Evolutionary conservation across 2,888 invertebrate species (phyloP).

Genomic region (Ommatoiulus sabulosus): DNA sequence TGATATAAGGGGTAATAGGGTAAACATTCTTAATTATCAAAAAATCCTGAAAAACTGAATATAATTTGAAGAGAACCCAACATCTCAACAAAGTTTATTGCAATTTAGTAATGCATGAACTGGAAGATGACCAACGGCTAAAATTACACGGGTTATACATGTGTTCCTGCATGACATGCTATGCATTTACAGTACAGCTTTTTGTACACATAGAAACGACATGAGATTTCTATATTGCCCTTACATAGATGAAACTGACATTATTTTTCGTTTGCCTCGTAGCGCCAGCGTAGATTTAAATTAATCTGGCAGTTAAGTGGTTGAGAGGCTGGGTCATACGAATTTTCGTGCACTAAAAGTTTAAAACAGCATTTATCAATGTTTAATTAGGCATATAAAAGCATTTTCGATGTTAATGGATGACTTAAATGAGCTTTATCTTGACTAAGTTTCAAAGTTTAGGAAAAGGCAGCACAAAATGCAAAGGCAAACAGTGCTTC

Average conservation of each 20-base stretch:
- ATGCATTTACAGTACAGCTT: not conserved
- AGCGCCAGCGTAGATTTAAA: not conserved
- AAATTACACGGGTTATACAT: too few relatives aligned
- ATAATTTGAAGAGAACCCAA: too few relatives aligned
- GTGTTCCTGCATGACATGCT: too few relatives aligned
- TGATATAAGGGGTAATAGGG: too few relatives aligned
- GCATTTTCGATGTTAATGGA: constrained; percentile 50
- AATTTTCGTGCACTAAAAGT: constrained; percentile 13
- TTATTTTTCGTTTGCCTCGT: not conserved
- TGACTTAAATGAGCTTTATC: constrained; percentile 49
- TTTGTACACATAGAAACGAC: not conserved
- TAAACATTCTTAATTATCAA: too few relatives aligned
- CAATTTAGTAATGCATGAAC: too few relatives aligned
- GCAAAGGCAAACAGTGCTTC: constrained; percentile 20
- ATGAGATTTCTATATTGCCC: not conserved
- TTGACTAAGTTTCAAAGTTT: constrained; percentile 50
- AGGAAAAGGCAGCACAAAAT: constrained; percentile 6
- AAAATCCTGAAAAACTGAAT: too few relatives aligned
- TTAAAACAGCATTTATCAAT: constrained; percentile 51
- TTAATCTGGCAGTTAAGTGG: constrained; percentile 38
- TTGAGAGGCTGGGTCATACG: constrained; percentile 21
- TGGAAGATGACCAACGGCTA: too few relatives aligned
- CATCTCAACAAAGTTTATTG: too few relatives aligned
- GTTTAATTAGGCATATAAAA: constrained; percentile 52
- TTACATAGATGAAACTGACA: not conserved